Evolutionary conservation across 2,113 vertebrate species (phyloP), one percentile per base, ranked within the genome.

Genomic region (Daboia siamensis): DNA sequence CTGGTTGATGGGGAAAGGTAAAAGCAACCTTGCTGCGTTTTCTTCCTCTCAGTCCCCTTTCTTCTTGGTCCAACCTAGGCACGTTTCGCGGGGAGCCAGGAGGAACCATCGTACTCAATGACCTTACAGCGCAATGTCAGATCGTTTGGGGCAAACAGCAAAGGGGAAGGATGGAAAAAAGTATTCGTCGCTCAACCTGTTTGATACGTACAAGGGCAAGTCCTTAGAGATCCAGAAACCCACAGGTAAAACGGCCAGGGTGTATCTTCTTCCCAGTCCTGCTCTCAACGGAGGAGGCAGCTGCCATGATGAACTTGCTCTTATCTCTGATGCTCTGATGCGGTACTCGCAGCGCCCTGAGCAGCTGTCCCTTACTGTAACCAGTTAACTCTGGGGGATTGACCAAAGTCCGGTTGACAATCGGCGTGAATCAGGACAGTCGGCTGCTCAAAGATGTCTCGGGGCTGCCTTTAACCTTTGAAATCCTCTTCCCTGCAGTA

Each of bases 111-210:
- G 97, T 99, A 99, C 98, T 99, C 98, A 98, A 99, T 99, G 98
- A 99, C 98, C 98, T 98, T 98, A 98, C 98, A 99, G 98, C 98
- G 98, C 98, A 98, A 99, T 99, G 98, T 99, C 98, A 98, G 98
- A 99, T 98, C 98, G 98, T 98, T 99, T 98, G 98, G 98, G 98
- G 98, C 98, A 98, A 98, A 98, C 98, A 98, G 98, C 98, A 99
- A 99, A 99, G 98, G 98, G 98, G 98, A 99, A 99, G 98, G 98
- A 99, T 98, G 98, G 98, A 98, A 99, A 99, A 98, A 99, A 99
- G 98, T 99, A 99, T 98, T 98, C 98, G 95, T 99, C 98, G 95
- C 98, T 99, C 98, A 99, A 99, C 98, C 98, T 99, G 98, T 99
- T 99, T 99, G 98, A 99, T 98, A 99, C 98, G 57, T 99, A 99